Evolutionary conservation across 1,140 invertebrate species (phyloP), one percentile per base, ranked within the genome.

Genomic region (Mya arenaria): DNA sequence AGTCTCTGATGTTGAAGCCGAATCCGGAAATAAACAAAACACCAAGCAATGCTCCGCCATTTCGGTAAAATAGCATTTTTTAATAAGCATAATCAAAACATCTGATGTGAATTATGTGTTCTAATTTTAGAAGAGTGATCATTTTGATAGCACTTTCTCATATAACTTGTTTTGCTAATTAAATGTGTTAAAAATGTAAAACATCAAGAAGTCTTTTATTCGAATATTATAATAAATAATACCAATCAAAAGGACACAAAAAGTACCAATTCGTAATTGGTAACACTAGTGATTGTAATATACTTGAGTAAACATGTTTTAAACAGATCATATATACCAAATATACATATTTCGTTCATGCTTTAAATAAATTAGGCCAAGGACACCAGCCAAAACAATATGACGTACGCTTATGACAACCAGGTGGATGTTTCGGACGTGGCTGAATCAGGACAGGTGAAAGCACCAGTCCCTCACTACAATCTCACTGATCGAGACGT

Each of bases 391-490:
- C 44, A 48, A 34, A 36, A n/a, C 19, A 30, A 41, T 25, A 71
- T 69, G 23, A 56, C 77, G 17, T 82, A 73, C 56, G 44, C 58
- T 1, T 82, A 82, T 37, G 79, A 82, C 36, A 82, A 82, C 28
- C 72, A 82, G 37, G 15, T 82, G 8, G 56, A 56, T 10, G 5
- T 82, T 28, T 58, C 63, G 10, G 37, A 30, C 0, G 69, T 63
- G 17, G 39, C 55, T 17, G 1, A 73, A 17, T n/a, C 79, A 0
- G 79, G 62, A 5, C 68, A 82, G 63, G 34, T 66, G 4, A 74
- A 73, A 10, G 39, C 28, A 1, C 68, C 68, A 3, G 58, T 32
- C 23, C 37, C 66, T 15, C 66, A 37, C 28, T 82, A 82, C 32
- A 82, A 66, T 41, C 56, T 82, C 44, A 65, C 30, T 30, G 71